These are phyloP conservation scores for Drosophila cyrtoloma DNA, from an alignment of 2,888 invertebrate genomes.

Conservation along the genomic window DNA sequence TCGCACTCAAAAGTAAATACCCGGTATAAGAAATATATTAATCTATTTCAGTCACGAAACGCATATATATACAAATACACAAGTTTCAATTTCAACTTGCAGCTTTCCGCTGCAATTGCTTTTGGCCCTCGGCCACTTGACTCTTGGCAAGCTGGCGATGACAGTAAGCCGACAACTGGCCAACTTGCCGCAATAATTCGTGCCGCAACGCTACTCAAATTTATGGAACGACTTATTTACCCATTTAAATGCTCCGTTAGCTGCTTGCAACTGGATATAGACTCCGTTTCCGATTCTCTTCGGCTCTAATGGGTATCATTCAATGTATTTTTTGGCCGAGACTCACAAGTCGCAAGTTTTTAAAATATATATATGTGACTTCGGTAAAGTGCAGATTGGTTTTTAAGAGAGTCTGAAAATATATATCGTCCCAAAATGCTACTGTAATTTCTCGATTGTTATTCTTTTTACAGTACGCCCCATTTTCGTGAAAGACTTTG, in stretches of 20 bases:
- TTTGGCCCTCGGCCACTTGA: not conserved
- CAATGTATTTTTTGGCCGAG: slow-evolving; percentile 2
- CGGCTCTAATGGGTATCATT: slow-evolving; percentile 21
- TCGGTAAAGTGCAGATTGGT: not conserved
- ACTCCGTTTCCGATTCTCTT: not conserved
- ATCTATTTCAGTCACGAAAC: not conserved
- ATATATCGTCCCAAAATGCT: not conserved
- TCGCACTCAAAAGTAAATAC: not conserved
- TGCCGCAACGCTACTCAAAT: slow-evolving; percentile 24
- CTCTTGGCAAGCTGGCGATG: slow-evolving; percentile 15
- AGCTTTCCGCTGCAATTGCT: not conserved
- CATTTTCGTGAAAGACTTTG: not conserved
- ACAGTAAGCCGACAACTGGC: slow-evolving; percentile 32
- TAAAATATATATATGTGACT: not conserved
- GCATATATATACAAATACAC: not conserved
- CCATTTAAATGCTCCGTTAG: slow-evolving; percentile 36
- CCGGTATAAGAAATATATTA: not conserved
- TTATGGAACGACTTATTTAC: slow-evolving; percentile 50
- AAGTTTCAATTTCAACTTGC: not conserved
- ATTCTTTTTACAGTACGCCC: not conserved
- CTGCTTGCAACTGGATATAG: slow-evolving; percentile 9
- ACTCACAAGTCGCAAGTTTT: not conserved
- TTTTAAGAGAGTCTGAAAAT: not conserved
- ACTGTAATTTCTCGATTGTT: not conserved
- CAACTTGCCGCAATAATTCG: slow-evolving; percentile 22